These are phyloP conservation scores for Microplitis demolitor DNA, from an alignment of 1,140 invertebrate genomes.

Conservation along the genomic window DNA sequence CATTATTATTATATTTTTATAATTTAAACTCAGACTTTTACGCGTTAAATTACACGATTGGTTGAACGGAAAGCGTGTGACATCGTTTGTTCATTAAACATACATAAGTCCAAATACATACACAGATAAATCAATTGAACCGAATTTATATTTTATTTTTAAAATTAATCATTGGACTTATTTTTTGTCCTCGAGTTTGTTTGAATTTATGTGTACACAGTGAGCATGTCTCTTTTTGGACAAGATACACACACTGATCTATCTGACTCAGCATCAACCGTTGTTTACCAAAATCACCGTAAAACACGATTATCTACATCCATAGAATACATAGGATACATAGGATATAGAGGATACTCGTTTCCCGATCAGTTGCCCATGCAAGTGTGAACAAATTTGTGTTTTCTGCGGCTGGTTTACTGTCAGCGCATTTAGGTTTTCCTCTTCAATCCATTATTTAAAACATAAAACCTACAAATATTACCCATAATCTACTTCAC, in stretches of 20 bases:
- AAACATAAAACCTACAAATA: neutral
- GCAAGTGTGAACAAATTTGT: constrained; percentile 6
- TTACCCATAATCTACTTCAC: neutral
- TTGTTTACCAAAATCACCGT: constrained; percentile 28
- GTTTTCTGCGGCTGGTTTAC: constrained; percentile 3
- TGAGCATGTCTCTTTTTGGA: neutral
- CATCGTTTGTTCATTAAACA: no score
- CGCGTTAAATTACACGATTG: no score
- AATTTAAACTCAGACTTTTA: no score
- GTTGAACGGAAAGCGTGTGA: no score
- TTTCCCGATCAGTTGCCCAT: neutral
- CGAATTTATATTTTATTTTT: no score
- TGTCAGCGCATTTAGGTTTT: constrained; percentile 16
- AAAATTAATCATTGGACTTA: no score
- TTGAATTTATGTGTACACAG: neutral
- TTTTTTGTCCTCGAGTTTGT: no score
- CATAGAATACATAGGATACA: no score
- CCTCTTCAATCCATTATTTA: neutral
- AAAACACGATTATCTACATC: constrained; percentile 16
- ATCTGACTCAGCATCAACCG: neutral
- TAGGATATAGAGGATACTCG: neutral
- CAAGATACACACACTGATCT: neutral
- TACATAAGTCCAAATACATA: no score
- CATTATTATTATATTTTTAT: no score
- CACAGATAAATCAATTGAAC: no score